Evolutionary conservation across 2,113 vertebrate genomes (phyloP).

Genomic region (Colaptes auratus): DNA sequence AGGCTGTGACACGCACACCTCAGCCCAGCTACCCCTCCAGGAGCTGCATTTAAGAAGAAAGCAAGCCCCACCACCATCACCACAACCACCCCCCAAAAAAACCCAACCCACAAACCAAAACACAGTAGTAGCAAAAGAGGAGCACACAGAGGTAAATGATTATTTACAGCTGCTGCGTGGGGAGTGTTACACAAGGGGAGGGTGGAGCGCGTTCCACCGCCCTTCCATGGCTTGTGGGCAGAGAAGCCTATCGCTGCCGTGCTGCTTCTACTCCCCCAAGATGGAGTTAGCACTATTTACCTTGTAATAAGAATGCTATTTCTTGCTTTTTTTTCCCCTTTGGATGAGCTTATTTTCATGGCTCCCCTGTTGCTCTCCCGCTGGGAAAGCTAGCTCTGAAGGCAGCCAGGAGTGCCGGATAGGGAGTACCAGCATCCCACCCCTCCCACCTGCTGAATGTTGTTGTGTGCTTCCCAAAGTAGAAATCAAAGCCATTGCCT

Average conservation of each 20-base stretch:
- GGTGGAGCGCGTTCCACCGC: conserved; percentile 10
- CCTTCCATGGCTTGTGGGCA: conserved; percentile 8
- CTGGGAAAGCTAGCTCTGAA: conserved; percentile 10
- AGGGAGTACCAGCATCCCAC: conserved; percentile 8
- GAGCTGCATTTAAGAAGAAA: background rate
- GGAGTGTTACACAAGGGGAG: conserved; percentile 30
- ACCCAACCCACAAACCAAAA: background rate
- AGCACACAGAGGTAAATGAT: conserved; percentile 49
- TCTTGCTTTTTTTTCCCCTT: conserved; percentile 2
- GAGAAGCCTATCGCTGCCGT: background rate
- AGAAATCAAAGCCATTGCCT: background rate
- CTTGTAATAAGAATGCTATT: conserved; percentile 60
- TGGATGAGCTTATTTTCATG: conserved; percentile 23
- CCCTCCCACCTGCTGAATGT: conserved; percentile 3
- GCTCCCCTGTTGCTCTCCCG: background rate
- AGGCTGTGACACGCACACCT: background rate
- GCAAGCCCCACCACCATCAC: too few relatives aligned
- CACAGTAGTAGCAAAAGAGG: background rate
- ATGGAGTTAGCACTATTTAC: conserved; percentile 50
- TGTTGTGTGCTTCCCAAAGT: background rate
- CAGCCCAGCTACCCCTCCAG: background rate
- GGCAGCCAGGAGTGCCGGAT: background rate
- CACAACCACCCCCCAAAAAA: background rate
- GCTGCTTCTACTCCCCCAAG: conserved; percentile 50
- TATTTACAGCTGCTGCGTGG: conserved; percentile 45